Conservation (phyloP, 2,797 vertebrate genomes). For the Oreortyx pictus region DNA sequence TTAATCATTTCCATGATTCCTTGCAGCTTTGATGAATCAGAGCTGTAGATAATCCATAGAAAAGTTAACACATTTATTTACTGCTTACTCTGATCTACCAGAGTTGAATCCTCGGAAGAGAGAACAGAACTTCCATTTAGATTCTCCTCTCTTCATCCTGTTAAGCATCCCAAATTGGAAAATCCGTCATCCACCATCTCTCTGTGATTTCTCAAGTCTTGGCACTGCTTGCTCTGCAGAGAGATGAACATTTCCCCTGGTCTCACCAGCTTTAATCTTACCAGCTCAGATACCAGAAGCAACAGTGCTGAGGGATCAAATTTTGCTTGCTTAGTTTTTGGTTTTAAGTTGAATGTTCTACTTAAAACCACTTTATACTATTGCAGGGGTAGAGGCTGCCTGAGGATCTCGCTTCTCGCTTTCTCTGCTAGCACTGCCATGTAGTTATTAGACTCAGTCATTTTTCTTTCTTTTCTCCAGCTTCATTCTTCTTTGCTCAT, state of each 20-base stretch:
- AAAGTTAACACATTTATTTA: not conserved
- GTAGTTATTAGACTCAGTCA: not conserved
- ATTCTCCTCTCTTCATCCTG: not conserved
- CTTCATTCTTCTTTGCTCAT: not conserved
- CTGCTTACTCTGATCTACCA: rapidly evolving
- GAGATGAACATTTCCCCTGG: not conserved
- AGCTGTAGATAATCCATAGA: not conserved
- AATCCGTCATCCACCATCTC: not conserved
- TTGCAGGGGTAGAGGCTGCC: not conserved
- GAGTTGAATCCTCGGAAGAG: not conserved
- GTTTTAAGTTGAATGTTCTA: not conserved
- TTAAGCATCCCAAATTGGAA: not conserved
- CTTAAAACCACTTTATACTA: not conserved
- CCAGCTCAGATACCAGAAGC: not conserved
- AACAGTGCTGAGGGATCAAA: not conserved
- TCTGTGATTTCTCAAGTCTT: not conserved
- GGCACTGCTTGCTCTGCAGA: not conserved
- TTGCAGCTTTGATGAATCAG: not conserved
- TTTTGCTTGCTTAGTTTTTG: not conserved
- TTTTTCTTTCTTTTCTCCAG: not conserved
- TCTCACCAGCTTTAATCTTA: not conserved
- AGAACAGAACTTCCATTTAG: not conserved
- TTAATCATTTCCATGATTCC: not conserved
- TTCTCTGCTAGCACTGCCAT: not conserved
- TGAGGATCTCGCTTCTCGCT: not conserved